Evolutionary conservation across 1,140 invertebrate species (phyloP).

Genomic region (Cataglyphis hispanica): DNA sequence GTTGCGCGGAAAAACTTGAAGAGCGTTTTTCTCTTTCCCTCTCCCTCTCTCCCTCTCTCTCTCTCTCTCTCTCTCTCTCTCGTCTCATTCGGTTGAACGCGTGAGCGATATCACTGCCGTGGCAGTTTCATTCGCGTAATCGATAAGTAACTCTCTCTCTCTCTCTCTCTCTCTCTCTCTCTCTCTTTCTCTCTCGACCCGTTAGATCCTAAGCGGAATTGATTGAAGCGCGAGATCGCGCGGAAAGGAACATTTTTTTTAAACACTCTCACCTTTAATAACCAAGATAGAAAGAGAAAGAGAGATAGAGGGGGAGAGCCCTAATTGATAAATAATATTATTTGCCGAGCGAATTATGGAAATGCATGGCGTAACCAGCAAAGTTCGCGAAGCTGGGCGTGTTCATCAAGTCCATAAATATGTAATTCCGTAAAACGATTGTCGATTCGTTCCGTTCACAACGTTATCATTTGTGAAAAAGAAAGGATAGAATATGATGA

Average conservation of each 20-base stretch:
- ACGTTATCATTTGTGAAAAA: neutral
- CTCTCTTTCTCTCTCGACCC: neutral
- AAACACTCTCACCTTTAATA: neutral
- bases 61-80: no score
- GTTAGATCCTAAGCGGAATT: constrained; percentile 47
- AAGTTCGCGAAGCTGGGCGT: neutral
- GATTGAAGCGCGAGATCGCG: constrained; percentile 26
- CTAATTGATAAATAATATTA: neutral
- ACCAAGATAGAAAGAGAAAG: no score
- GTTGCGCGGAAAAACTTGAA: constrained; percentile 21
- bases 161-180: no score
- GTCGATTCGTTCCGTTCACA: neutral
- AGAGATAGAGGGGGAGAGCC: no score
- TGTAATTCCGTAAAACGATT: constrained; percentile 16
- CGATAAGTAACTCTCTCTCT: constrained; percentile 25
- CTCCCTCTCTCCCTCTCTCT: no score
- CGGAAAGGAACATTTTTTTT: constrained; percentile 13
- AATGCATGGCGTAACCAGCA: constrained; percentile 8
- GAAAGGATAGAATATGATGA: neutral
- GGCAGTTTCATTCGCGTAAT: neutral
- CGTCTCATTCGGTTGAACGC: neutral
- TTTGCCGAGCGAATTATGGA: neutral
- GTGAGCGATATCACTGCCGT: neutral
- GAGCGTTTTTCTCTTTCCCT: neutral
- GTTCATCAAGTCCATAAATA: constrained; percentile 25